Conservation (phyloP, 2,113 vertebrate species). For the Neolamprologus modestus region DNA sequence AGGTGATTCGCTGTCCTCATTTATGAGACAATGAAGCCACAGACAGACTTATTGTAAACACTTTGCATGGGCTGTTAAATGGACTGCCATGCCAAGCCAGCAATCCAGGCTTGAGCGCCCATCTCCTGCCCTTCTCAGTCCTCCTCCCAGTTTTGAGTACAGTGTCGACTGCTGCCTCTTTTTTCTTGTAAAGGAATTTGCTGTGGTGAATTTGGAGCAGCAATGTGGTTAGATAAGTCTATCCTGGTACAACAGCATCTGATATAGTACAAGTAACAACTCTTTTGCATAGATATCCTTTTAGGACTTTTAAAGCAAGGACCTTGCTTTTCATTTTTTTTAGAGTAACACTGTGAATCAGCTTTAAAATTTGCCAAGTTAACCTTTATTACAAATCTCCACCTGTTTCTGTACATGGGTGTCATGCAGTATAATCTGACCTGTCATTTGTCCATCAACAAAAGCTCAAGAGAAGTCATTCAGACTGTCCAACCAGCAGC, state of each 20-base stretch:
- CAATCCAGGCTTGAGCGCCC: background rate
- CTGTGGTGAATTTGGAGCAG: conserved; percentile 2
- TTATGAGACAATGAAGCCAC: conserved; percentile 68
- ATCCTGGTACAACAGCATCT: background rate
- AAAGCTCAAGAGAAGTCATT: background rate
- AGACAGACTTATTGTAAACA: conserved; percentile 76
- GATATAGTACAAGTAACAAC: background rate
- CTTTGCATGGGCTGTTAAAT: conserved; percentile 56
- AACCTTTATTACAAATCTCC: background rate
- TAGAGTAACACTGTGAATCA: background rate
- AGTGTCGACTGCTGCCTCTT: conserved; percentile 1
- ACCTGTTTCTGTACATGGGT: background rate
- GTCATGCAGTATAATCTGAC: background rate
- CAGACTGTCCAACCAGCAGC: background rate
- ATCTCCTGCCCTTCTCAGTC: background rate
- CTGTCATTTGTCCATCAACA: background rate
- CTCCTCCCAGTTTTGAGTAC: conserved; percentile 7
- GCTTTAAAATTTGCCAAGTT: background rate
- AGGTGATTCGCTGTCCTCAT: conserved; percentile 82
- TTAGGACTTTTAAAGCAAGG: background rate
- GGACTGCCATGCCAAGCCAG: conserved; percentile 26
- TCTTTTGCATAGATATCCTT: background rate
- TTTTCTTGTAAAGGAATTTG: conserved; percentile 38
- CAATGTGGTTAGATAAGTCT: background rate
- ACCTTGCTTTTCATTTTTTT: background rate